These are phyloP conservation scores for Nesogale talazaci DNA, from an alignment of 2,113 vertebrate genomes.

Conservation along the genomic window DNA sequence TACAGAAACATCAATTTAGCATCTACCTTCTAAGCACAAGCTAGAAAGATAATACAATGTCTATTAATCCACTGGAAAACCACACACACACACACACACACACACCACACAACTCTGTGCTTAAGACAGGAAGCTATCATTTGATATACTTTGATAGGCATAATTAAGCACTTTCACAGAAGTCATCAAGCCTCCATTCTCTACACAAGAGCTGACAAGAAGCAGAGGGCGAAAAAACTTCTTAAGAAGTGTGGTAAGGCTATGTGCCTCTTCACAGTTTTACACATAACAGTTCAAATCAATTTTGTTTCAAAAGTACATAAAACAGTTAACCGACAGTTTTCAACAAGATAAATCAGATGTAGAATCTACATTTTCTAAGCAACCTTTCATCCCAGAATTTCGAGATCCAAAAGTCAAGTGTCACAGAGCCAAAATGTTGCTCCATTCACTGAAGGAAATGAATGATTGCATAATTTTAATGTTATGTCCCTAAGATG, in stretches of 20 bases:
- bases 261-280: background rate
- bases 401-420: background rate
- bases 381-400: background rate
- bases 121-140: background rate
- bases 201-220: slow-evolving; percentile 6
- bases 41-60: slow-evolving; percentile 30
- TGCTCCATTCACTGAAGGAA: background rate
- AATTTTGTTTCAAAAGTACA: slow-evolving; percentile 1
- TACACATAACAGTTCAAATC: slow-evolving; percentile 6
- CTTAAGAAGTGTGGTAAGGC: background rate
- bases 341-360: slow-evolving; percentile 52
- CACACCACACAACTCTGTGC: background rate
- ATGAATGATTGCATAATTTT: slow-evolving; percentile 16
- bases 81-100: background rate
- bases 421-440: background rate
- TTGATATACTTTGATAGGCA: slow-evolving; percentile 29
- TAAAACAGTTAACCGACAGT: slow-evolving; percentile 20
- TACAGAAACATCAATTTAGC: background rate
- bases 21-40: background rate
- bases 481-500: background rate
- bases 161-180: background rate
- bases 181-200: slow-evolving; percentile 33
- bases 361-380: background rate
- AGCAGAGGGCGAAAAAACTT: background rate
- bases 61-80: background rate